Evolutionary conservation across 1,140 invertebrate genomes (phyloP), one percentile per base, ranked within the genome.

Genomic region (Trissolcus basalis): DNA sequence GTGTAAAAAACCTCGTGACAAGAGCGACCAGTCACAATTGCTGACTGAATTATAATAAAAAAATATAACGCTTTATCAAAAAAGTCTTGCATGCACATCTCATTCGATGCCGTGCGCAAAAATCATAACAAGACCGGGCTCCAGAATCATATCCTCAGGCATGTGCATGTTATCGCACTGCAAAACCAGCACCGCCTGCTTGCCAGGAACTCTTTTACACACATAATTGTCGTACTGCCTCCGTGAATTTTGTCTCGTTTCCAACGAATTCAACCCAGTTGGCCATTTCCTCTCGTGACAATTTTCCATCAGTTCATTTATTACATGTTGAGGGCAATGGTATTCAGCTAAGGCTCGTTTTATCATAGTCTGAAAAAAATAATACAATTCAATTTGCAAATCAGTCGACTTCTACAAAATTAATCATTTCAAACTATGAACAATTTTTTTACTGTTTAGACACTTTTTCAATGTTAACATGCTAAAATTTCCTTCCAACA

Each of bases 101-200:
- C 86, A 96, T 89, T 98, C 97, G 60, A 98, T 96, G 64, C 97
- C 97, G 89, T 98, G 97, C 55, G 97, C 97, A 90, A 99, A 99
- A 81, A 99, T 99, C 96, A 99, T 98, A 11, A 98, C 96, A 73
- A 98, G 90, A n/a, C 97, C 97, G 3, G 97, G 97, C 79, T 98
- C 96, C 32, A 97, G 91, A 91, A 98, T 96, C 92, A 98, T 96
- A 79, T 98, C 96, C 76, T 96, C 96, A 71, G 95, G 93, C 91
- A 99, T 96, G 83, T 98, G 97, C 19, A 92, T 91, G 85, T 99
- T 99, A 86, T 99, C 97, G 87, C 96, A 97, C 65, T 95, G 93
- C 78, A 98, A 91, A 19, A 98, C 96, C 76, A 98, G 90, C 27
- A 99, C 97, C 47, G 97, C 97, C 89, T 98, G 96, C 83, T 97